Evolutionary conservation across 2,113 vertebrate species (phyloP).

Genomic region (Gymnobelideus leadbeateri): DNA sequence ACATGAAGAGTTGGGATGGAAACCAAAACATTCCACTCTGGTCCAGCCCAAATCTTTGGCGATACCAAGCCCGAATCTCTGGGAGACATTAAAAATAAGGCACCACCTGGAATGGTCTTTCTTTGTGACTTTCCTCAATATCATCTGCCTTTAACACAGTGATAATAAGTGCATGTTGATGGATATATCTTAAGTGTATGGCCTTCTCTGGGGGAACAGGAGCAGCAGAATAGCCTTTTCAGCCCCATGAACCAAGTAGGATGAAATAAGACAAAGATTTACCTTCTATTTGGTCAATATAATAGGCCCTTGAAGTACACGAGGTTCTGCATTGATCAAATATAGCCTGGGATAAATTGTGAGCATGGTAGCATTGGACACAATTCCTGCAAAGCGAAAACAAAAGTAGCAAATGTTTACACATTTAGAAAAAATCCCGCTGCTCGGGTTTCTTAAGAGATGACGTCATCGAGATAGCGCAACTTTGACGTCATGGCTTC

Average conservation of each 20-base stretch:
- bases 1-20: background rate
- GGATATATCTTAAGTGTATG: background rate
- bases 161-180: background rate
- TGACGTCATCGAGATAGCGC: constrained; percentile 37
- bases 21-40: background rate
- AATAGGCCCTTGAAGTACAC: constrained; percentile 87
- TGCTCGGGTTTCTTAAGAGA: constrained; percentile 39
- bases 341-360: constrained; percentile 84
- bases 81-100: background rate
- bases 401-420: constrained; percentile 63
- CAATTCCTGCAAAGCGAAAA: constrained; percentile 88
- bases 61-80: background rate
- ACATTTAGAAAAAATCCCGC: constrained; percentile 35
- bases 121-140: background rate
- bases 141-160: background rate
- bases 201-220: background rate
- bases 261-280: constrained; percentile 51
- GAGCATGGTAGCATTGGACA: constrained; percentile 89
- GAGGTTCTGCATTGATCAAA: constrained; percentile 88
- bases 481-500: constrained; percentile 48
- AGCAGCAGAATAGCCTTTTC: background rate
- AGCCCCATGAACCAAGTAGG: background rate
- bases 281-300: constrained; percentile 89
- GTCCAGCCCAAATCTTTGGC: background rate
- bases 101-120: background rate